Percentiles rank a stretch among this genome's conserved stretches.
These are phyloP conservation scores for Caenorhabditis macrosperma DNA, from an alignment of 2,888 invertebrate species.

Conservation along the genomic window DNA sequence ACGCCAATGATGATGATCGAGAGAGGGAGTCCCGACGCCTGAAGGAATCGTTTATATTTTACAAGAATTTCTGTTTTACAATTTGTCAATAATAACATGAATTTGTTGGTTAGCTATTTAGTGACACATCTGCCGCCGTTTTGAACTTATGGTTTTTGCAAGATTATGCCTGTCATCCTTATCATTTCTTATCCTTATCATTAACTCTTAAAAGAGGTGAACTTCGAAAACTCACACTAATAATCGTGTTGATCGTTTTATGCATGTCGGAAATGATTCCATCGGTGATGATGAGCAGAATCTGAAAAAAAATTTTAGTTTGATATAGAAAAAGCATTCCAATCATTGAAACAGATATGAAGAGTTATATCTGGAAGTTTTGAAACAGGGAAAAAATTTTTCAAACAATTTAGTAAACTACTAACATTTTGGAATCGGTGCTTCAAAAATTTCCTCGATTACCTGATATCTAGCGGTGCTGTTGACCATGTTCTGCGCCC, in stretches of 20 bases:
- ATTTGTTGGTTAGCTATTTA: too few relatives aligned
- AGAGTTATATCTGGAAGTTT: too few relatives aligned
- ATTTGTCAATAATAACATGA: too few relatives aligned
- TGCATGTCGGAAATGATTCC: constrained; percentile 84
- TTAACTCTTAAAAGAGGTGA: too few relatives aligned
- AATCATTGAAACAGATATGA: background rate
- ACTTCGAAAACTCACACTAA: constrained; percentile 67
- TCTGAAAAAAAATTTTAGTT: constrained; percentile 81
- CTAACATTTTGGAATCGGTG: background rate
- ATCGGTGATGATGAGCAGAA: constrained; percentile 84
- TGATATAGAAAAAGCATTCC: background rate
- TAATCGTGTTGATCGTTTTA: constrained; percentile 82
- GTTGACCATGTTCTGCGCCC: constrained; percentile 39
- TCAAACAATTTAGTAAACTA: background rate
- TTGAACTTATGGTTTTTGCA: too few relatives aligned
- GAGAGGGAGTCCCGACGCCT: constrained; percentile 84
- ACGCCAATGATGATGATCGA: constrained; percentile 85
- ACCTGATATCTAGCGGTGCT: constrained; percentile 71
- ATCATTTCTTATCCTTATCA: too few relatives aligned
- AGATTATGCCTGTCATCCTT: too few relatives aligned
- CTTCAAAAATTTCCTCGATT: background rate
- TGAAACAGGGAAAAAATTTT: background rate
- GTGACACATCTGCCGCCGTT: too few relatives aligned
- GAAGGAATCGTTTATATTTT: constrained; percentile 51
- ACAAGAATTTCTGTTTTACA: background rate